Evolutionary conservation across 2,888 invertebrate genomes (phyloP), one percentile per base, ranked within the genome.

Genomic region (Alentia gelatinosa): DNA sequence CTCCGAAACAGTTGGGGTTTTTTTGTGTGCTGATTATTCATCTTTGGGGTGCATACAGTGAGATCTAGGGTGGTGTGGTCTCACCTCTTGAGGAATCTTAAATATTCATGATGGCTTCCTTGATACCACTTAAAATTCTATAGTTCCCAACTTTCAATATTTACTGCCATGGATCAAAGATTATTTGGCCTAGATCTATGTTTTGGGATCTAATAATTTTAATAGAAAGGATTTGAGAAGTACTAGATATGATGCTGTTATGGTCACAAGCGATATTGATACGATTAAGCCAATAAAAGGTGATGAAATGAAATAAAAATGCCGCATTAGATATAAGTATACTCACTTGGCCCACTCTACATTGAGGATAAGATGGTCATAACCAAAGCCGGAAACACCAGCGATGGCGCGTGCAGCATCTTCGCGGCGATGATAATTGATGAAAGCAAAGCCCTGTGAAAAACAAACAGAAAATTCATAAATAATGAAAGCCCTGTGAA

Each of bases 401-500:
- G 97, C 97, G 95, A 99, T 99, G 91, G 99, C 99, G 94, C 98
- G 97, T 4, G 98, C 98, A 75, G 99, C 99, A 96, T 99, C 98
- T 94, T 98, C 97, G 94, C 98, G 97, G 94, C 97, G 97, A 96
- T 98, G 98, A 96, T 98, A 99, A 95, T 99, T 99, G 92, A 99
- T 98, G 96, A 99, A 99, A 23, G 99, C 99, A 96, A 99, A 99
- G 92, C 99, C 99, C 97, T 99, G 98, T 96, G 98, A 98, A 86
- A 30, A 15, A 74, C 26, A 74, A 56, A 56, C 5, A 30, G 56
- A n/a, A n/a, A n/a, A n/a, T n/a, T n/a, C n/a, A n/a, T n/a, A n/a
- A n/a, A n/a, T n/a, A n/a, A n/a, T n/a, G n/a, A n/a, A n/a, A n/a
- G n/a, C n/a, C n/a, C n/a, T n/a, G n/a, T n/a, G n/a, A n/a, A n/a